Percentiles rank a stretch among this genome's conserved stretches.
Conservation (phyloP, 2,888 invertebrate species). For the Hypena proboscidalis region DNA sequence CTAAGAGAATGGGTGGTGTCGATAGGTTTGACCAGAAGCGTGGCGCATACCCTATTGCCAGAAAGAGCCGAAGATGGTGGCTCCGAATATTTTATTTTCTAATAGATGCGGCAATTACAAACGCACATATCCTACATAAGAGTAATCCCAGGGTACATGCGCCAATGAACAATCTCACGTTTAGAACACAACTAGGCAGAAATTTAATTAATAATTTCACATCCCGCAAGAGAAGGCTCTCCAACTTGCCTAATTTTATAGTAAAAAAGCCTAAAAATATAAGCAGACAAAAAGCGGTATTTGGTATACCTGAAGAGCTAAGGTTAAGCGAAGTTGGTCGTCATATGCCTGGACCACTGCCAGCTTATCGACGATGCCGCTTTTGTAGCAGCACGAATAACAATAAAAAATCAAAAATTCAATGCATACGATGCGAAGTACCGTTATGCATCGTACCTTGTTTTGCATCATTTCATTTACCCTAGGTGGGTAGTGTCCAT, state of each 20-base stretch:
- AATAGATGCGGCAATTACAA: no score
- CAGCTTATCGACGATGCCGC: constrained; percentile 10
- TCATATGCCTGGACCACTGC: constrained; percentile 10
- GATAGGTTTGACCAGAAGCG: constrained; percentile 32
- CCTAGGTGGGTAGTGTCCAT: no score
- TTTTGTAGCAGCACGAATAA: constrained; percentile 2
- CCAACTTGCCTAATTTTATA: constrained; percentile 14
- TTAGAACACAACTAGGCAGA: no score
- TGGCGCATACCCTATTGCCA: constrained; percentile 15
- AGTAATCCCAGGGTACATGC: no score
- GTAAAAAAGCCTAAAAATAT: constrained; percentile 10
- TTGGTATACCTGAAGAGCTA: constrained; percentile 4
- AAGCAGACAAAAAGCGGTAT: constrained; percentile 8
- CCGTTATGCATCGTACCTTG: no score
- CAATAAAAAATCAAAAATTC: constrained; percentile 9
- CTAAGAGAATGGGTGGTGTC: constrained; percentile 32
- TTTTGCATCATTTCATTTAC: no score
- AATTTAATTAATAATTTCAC: constrained; percentile 10
- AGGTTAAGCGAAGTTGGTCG: constrained; percentile 7
- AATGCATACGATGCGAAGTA: constrained; percentile 7
- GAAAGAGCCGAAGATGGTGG: constrained; percentile 25
- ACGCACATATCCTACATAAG: no score
- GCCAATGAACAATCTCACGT: no score
- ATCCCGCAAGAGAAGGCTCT: constrained; percentile 14
- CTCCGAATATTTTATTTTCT: no score